A percentile compares a stretch with the other conserved stretches of the same genome.
These are phyloP conservation scores for Sylvietta virens DNA, from an alignment of 2,113 vertebrate species.

Conservation along the genomic window DNA sequence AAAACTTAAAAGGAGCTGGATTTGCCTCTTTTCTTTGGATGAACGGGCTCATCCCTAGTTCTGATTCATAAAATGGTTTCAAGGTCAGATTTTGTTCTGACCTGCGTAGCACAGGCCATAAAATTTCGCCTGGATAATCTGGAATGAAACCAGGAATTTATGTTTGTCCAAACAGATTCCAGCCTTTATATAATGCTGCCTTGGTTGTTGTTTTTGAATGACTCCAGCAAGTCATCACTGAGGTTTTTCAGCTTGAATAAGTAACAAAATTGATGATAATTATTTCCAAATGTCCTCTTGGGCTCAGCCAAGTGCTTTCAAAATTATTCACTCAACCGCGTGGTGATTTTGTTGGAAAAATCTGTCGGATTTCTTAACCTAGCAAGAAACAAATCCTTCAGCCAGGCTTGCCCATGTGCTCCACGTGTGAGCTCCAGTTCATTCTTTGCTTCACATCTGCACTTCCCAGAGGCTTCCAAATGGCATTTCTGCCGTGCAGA, in stretches of 20 bases:
- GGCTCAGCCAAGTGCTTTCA: conserved; percentile 47
- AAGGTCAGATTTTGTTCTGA: conserved; percentile 28
- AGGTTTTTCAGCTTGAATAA: conserved; percentile 58
- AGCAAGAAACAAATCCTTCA: not conserved
- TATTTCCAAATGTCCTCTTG: conserved; percentile 54
- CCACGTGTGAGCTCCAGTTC: not conserved
- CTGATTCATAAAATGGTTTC: not conserved
- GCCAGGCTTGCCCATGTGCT: not conserved
- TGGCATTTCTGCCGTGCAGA: not conserved
- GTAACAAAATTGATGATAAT: conserved; percentile 48
- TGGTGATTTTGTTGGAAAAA: conserved; percentile 42
- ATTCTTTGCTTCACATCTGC: not conserved
- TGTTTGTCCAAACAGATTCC: not conserved
- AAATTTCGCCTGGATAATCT: not conserved
- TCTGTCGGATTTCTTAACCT: conserved; percentile 12
- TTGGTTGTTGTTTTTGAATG: conserved; percentile 22
- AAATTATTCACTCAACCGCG: conserved; percentile 11
- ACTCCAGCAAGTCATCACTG: conserved; percentile 29
- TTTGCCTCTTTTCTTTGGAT: not conserved
- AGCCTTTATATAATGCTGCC: not conserved
- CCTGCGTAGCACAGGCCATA: not conserved
- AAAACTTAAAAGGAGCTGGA: not conserved
- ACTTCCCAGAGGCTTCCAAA: not conserved
- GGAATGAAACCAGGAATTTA: not conserved
- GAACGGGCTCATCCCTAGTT: not conserved